Conservation (phyloP, 2,888 invertebrate genomes). For the Campoplex capitator region DNA sequence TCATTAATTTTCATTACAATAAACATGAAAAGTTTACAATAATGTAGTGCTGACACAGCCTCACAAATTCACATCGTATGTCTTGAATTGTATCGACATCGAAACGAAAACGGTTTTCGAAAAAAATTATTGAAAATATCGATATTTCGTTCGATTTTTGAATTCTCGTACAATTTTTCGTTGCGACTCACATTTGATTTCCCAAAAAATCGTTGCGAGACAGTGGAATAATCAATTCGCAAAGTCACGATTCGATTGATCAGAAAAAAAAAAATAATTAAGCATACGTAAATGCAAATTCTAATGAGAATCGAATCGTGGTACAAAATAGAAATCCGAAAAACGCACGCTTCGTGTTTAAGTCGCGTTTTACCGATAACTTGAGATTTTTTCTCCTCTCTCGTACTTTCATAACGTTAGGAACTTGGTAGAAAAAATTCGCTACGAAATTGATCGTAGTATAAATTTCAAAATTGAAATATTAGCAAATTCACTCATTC, state of each 20-base stretch:
- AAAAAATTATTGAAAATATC: neutral
- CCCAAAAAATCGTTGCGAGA: constrained; percentile 3
- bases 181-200: neutral
- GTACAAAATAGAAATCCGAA: neutral
- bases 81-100: constrained; percentile 37
- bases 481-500: neutral
- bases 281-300: neutral
- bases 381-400: constrained; percentile 20
- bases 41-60: constrained; percentile 71
- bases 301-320: constrained; percentile 1
- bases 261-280: neutral
- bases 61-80: constrained; percentile 43
- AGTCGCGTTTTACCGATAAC: neutral
- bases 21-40: constrained; percentile 61
- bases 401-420: constrained; percentile 12
- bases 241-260: constrained; percentile 49
- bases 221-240: constrained; percentile 4
- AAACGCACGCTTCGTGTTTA: neutral
- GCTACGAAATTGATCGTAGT: constrained; percentile 14
- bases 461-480: constrained; percentile 10
- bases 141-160: neutral
- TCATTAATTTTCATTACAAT: constrained; percentile 42
- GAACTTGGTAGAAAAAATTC: constrained; percentile 35
- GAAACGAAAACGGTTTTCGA: constrained; percentile 1
- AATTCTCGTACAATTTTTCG: neutral